Conservation (phyloP, 2,113 vertebrate genomes). For the Microtus ochrogaster region DNA sequence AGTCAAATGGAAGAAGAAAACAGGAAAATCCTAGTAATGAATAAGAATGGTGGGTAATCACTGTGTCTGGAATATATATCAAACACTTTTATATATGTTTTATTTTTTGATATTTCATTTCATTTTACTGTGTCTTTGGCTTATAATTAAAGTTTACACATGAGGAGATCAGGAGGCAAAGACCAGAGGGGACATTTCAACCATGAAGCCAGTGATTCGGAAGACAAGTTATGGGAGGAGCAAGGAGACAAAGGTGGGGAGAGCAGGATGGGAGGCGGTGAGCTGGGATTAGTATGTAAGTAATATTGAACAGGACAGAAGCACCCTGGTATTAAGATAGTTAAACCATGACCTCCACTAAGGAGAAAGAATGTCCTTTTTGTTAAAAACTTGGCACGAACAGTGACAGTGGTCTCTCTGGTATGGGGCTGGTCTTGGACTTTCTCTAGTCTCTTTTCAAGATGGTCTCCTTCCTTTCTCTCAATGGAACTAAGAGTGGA, state of each 20-base stretch:
- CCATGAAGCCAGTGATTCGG: not conserved
- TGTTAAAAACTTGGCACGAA: not conserved
- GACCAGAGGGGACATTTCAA: not conserved
- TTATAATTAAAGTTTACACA: not conserved
- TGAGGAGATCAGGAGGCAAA: not conserved
- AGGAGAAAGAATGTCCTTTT: not conserved
- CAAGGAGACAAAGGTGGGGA: slow-evolving; percentile 15
- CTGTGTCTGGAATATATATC: not conserved
- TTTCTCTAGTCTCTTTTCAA: not conserved
- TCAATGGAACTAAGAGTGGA: slow-evolving; percentile 7
- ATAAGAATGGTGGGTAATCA: not conserved
- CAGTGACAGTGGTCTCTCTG: not conserved
- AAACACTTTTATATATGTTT: not conserved
- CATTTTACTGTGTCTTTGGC: not conserved
- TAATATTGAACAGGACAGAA: not conserved
- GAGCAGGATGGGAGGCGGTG: not conserved
- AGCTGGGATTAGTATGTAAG: not conserved
- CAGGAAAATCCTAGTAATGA: not conserved
- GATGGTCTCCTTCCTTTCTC: not conserved
- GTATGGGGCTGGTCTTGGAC: not conserved
- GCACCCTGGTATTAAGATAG: not conserved
- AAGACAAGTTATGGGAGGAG: not conserved
- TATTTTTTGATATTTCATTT: slow-evolving; percentile 28
- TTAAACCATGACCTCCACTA: not conserved
- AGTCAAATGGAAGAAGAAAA: not conserved